These are phyloP conservation scores for Gyps fulvus DNA, from an alignment of 2,113 vertebrate genomes.

Conservation along the genomic window DNA sequence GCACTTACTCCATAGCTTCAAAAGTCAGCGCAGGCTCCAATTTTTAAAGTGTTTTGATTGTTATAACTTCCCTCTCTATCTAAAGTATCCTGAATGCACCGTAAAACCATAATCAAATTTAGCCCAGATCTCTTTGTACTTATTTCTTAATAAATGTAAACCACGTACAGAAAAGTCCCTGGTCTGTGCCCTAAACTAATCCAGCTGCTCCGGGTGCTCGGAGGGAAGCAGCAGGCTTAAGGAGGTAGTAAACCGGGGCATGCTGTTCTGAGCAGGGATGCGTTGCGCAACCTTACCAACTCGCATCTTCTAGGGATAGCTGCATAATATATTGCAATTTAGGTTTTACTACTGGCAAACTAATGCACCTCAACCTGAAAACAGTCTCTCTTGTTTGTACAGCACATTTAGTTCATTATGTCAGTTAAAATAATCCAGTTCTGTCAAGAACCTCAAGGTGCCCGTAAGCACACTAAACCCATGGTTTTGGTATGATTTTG, in stretches of 20 bases:
- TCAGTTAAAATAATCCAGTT: neutral
- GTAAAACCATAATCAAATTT: neutral
- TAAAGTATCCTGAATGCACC: neutral
- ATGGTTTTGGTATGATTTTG: neutral
- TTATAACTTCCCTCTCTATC: neutral
- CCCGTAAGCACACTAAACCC: neutral
- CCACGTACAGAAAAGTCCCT: neutral
- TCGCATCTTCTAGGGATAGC: neutral
- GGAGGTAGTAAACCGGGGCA: neutral
- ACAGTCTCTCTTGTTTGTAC: neutral
- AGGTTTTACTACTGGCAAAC: neutral
- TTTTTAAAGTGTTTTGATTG: neutral
- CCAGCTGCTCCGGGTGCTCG: rapidly evolving
- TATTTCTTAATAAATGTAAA: neutral
- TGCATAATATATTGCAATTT: neutral
- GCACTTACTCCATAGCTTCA: neutral
- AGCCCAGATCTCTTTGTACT: neutral
- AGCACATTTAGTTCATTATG: neutral
- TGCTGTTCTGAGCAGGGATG: rapidly evolving
- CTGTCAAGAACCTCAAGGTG: neutral
- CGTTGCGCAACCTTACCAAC: neutral
- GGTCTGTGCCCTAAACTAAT: neutral
- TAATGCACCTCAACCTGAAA: neutral
- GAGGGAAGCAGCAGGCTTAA: neutral
- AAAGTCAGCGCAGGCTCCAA: neutral